Evolutionary conservation across 2,888 invertebrate species (phyloP).

Genomic region (Machimus atricapillus): DNA sequence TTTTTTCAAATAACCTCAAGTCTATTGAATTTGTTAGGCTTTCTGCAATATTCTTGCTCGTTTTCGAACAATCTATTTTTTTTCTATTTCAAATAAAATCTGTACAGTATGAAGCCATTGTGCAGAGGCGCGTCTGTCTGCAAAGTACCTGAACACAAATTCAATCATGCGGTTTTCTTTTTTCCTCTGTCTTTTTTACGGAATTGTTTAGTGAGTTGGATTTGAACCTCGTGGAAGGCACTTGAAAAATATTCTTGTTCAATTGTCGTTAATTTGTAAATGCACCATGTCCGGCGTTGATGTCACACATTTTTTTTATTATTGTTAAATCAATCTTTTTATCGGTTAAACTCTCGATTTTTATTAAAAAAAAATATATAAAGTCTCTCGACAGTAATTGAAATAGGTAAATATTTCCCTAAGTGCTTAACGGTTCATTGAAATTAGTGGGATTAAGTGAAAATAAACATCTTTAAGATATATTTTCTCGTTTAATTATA

Average conservation of each 20-base stretch:
- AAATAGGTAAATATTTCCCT: not conserved
- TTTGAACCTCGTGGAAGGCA: not conserved
- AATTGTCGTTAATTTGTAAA: constrained; percentile 6
- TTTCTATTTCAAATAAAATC: not conserved
- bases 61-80: not conserved
- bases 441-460: not conserved
- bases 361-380: not conserved
- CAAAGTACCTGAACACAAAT: not conserved
- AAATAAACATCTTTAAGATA: not conserved
- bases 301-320: not conserved
- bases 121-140: not conserved
- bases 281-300: not conserved
- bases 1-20: not conserved
- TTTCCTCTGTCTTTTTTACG: not conserved
- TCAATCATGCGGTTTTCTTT: not conserved
- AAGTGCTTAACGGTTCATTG: not conserved
- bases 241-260: not conserved
- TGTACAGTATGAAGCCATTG: not conserved
- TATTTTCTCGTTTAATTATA: not conserved
- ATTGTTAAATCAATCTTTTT: not conserved
- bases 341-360: not conserved
- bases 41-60: not conserved
- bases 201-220: not conserved
- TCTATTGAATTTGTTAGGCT: not conserved
- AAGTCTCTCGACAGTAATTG: not conserved